These are phyloP conservation scores for Anthonomus grandis DNA, from an alignment of 1,140 invertebrate genomes.

Conservation along the genomic window DNA sequence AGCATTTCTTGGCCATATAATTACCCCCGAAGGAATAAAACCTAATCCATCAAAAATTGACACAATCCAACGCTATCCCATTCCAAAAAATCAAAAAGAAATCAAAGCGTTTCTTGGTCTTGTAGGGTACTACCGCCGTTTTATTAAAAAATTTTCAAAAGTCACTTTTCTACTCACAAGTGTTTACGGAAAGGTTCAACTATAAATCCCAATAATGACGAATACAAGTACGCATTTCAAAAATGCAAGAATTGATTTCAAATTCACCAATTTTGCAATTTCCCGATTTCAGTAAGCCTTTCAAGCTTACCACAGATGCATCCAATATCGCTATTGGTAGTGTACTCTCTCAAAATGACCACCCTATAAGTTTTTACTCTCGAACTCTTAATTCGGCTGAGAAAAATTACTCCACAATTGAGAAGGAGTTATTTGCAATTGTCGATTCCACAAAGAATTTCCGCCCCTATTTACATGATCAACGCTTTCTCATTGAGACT, in stretches of 20 bases:
- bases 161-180: constrained; percentile 7
- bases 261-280: constrained; percentile 40
- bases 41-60: constrained; percentile 22
- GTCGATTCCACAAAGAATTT: constrained; percentile 31
- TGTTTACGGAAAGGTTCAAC: constrained; percentile 38
- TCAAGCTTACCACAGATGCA: constrained; percentile 47
- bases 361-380: constrained; percentile 43
- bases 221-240: constrained; percentile 32
- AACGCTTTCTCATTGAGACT: constrained; percentile 28
- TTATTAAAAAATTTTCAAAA: constrained; percentile 28
- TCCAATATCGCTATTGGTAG: constrained; percentile 43
- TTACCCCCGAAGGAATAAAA: constrained; percentile 21
- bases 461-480: constrained; percentile 33
- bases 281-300: constrained; percentile 43
- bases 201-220: neutral
- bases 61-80: constrained; percentile 16
- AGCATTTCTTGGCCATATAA: constrained; percentile 23
- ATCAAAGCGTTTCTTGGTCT: constrained; percentile 30
- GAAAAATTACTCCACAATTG: constrained; percentile 38
- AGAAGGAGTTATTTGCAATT: constrained; percentile 41
- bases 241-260: constrained; percentile 35
- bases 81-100: constrained; percentile 15
- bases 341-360: constrained; percentile 43
- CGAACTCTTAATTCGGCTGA: constrained; percentile 38
- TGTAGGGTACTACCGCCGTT: constrained; percentile 27